Conservation (phyloP, 64 coral and sea anemone genomes). For the Pocillopora damicornis region DNA sequence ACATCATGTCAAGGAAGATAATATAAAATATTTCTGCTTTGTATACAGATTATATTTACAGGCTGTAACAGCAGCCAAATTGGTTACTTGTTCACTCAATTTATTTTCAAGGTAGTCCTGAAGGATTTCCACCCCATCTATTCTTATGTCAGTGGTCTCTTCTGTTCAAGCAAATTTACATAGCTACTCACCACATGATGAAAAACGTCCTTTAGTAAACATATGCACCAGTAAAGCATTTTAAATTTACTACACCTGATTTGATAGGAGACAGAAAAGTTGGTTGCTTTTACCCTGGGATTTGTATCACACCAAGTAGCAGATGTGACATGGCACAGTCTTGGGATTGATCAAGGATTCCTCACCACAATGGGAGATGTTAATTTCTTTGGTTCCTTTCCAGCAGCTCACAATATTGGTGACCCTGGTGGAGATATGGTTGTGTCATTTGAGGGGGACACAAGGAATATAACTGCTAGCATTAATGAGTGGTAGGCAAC, state of each 20-base stretch:
- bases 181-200: too few relatives aligned
- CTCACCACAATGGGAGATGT: constrained; percentile 89
- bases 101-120: too few relatives aligned
- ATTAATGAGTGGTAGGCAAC: constrained; percentile 57
- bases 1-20: too few relatives aligned
- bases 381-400: constrained; percentile 90
- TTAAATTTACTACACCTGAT: not conserved
- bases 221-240: too few relatives aligned
- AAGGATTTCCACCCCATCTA: too few relatives aligned
- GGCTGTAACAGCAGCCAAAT: too few relatives aligned
- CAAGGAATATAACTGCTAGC: constrained; percentile 45
- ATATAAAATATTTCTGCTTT: too few relatives aligned
- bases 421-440: constrained; percentile 93
- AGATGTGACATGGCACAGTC: constrained; percentile 94
- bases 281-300: constrained; percentile 92
- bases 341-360: constrained; percentile 92
- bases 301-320: constrained; percentile 98
- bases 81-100: too few relatives aligned
- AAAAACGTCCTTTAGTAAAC: too few relatives aligned
- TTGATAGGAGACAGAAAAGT: constrained; percentile 83
- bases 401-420: constrained; percentile 80
- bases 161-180: too few relatives aligned
- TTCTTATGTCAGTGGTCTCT: too few relatives aligned
- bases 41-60: too few relatives aligned
- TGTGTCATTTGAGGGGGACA: constrained; percentile 90